Evolutionary conservation across 2,888 invertebrate genomes (phyloP), one percentile per base, ranked within the genome.

Genomic region (Cheilosia variabilis): DNA sequence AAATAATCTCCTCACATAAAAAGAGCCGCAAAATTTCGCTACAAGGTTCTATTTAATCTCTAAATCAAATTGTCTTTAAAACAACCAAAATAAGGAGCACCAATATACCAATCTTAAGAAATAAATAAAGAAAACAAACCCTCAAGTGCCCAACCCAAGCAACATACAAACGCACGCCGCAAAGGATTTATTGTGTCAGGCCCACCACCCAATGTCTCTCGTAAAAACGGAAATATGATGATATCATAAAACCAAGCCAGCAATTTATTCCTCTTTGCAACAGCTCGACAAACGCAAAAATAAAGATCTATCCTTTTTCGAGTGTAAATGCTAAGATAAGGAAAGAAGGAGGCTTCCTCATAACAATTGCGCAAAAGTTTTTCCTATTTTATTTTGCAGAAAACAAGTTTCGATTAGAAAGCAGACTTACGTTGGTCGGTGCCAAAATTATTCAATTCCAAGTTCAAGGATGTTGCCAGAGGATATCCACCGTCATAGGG

Each of bases 391-490:
- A 13, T 37, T 37, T 19, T 22, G 17, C 43, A 73, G 15, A 27
- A 19, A 34, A 52, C 34, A 66, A 43, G n/a, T 17, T 52, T 31
- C 41, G 47, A 31, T 66, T 71, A 60, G 43, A 58, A 55, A 22
- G 27, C 19, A 63, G 55, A 80, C 84, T 84, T 75, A 84, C 84
- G 47, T 79, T 79, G 10, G 43, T 68, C 50, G 69, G 17, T 84
- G 84, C 84, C 84, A 84, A 84, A 69, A 71, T 41, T 50, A 7
- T 60, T 69, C 79, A 79, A 79, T 65, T 84, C 84, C 84, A 84
- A 84, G 84, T 84, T 84, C 84, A 84, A 80, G 80, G 84, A 57
- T 71, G 53, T 43, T 71, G 71, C 71, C 34, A 69, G 45, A 62
- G 24, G 37, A 75, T 77, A 78, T 78, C 78, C 80, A 66, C 60